Conservation (phyloP, 2,113 vertebrate genomes). For the Erythrolamprus reginae region DNA sequence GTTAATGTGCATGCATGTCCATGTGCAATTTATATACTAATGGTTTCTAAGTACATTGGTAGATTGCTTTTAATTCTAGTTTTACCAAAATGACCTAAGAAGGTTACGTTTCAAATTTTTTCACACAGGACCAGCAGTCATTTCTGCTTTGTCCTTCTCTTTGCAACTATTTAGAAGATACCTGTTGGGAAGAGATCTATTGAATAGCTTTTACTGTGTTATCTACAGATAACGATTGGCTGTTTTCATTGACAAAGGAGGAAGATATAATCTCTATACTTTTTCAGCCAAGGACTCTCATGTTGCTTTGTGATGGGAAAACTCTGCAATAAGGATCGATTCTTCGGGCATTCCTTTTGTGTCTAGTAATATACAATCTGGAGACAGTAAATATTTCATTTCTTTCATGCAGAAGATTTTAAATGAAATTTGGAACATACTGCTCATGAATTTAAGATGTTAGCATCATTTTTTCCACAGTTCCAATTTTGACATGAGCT, state of each 20-base stretch:
- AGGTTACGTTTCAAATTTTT: conserved; percentile 1
- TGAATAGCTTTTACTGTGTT: fast-evolving
- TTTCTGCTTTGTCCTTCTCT: neutral
- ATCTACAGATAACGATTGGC: neutral
- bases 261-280: neutral
- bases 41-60: neutral
- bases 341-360: conserved; percentile 1
- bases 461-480: conserved; percentile 34
- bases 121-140: neutral
- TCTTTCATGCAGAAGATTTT: conserved; percentile 18
- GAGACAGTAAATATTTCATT: neutral
- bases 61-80: conserved; percentile 3
- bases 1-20: neutral
- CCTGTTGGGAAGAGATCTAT: neutral
- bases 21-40: neutral
- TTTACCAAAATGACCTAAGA: conserved; percentile 8
- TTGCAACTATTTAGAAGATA: neutral
- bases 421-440: conserved; percentile 37
- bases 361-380: neutral
- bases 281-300: conserved; percentile 10
- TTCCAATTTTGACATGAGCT: conserved; percentile 46
- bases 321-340: conserved; percentile 28
- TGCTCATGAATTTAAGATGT: conserved; percentile 9
- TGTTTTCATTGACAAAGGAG: neutral
- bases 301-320: neutral